Percentiles rank a stretch among this genome's conserved stretches.
These are phyloP conservation scores for Caenorhabditis sp. DNA, from an alignment of 2,888 invertebrate genomes.

Conservation along the genomic window DNA sequence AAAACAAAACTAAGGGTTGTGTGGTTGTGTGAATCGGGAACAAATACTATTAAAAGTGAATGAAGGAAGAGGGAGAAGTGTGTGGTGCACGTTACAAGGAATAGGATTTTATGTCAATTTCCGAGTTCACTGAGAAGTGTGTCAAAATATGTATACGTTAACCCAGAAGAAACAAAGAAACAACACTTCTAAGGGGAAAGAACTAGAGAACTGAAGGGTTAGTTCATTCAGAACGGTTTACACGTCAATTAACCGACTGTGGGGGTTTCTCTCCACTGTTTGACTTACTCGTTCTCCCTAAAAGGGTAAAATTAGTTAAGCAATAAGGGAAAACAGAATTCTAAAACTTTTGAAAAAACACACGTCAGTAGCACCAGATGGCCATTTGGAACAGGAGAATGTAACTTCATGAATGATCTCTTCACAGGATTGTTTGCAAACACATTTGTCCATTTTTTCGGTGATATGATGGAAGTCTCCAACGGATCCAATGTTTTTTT, in stretches of 20 bases:
- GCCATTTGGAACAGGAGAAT: slow-evolving; percentile 75
- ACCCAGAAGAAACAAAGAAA: background rate
- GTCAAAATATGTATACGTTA: too few species aligned
- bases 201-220: slow-evolving; percentile 25
- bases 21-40: slow-evolving; percentile 17
- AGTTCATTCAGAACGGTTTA: slow-evolving; percentile 35
- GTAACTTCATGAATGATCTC: slow-evolving; percentile 72
- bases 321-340: background rate
- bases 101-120: too few species aligned
- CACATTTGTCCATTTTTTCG: slow-evolving; percentile 70
- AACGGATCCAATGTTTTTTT: slow-evolving; percentile 69
- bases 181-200: slow-evolving; percentile 52
- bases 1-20: slow-evolving; percentile 41
- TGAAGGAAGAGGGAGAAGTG: slow-evolving; percentile 17
- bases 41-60: too few species aligned
- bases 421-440: slow-evolving; percentile 73
- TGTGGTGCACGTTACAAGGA: slow-evolving; percentile 10
- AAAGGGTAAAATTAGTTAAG: slow-evolving; percentile 38
- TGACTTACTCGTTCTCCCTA: slow-evolving; percentile 63
- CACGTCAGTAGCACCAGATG: slow-evolving; percentile 76
- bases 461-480: slow-evolving; percentile 77
- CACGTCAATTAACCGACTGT: slow-evolving; percentile 43
- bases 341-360: slow-evolving; percentile 10
- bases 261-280: slow-evolving; percentile 32
- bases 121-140: too few species aligned